A percentile compares a stretch with the other conserved stretches of the same genome.
These are phyloP conservation scores for Elachura formosa DNA, from an alignment of 2,113 vertebrate species.

Conservation along the genomic window DNA sequence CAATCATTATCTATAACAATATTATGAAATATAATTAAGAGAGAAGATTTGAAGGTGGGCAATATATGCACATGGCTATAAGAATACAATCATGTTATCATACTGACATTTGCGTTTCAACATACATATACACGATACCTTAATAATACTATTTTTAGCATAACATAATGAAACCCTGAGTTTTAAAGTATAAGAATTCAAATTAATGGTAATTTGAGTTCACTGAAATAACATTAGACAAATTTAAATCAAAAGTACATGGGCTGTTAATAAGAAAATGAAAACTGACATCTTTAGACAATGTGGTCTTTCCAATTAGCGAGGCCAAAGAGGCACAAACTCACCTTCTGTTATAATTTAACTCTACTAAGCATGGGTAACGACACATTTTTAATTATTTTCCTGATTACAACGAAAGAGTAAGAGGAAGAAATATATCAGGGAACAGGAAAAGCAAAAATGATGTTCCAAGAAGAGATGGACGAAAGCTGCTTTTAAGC, in stretches of 20 bases:
- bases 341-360: not conserved
- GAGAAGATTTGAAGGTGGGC: not conserved
- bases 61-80: not conserved
- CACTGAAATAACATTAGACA: not conserved
- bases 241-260: not conserved
- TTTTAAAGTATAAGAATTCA: not conserved
- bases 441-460: not conserved
- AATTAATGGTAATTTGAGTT: not conserved
- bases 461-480: not conserved
- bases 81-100: fast-evolving
- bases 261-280: not conserved
- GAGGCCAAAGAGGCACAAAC: not conserved
- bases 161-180: not conserved
- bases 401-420: not conserved
- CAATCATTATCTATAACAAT: not conserved
- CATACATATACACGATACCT: fast-evolving
- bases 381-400: not conserved
- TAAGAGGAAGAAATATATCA: not conserved
- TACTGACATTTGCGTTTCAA: fast-evolving
- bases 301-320: not conserved
- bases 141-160: not conserved
- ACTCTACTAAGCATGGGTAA: not conserved
- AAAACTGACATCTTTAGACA: not conserved
- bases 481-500: not conserved
- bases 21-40: not conserved